Conservation (phyloP, 2,888 invertebrate genomes). For the Melangyna quadrimaculata region DNA sequence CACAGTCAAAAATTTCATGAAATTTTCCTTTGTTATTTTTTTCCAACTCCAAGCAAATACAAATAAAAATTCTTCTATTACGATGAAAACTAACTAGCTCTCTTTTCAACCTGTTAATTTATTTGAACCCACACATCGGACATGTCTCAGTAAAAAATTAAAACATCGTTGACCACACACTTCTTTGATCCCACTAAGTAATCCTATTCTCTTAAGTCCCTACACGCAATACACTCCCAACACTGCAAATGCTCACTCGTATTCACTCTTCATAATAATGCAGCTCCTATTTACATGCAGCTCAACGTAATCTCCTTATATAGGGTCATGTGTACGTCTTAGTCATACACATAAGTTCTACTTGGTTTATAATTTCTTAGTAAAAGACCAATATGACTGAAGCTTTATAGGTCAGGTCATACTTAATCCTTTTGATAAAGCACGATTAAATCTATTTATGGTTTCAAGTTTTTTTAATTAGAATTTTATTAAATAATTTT, state of each 20-base stretch:
- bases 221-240: not conserved
- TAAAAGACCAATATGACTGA: not conserved
- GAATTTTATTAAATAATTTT: constrained; percentile 59
- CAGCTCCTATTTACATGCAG: constrained; percentile 5
- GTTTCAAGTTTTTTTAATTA: not conserved
- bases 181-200: too few relatives aligned
- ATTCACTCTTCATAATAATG: not conserved
- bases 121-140: not conserved
- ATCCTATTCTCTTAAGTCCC: not conserved
- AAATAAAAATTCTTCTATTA: not conserved
- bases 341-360: not conserved
- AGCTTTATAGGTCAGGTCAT: constrained; percentile 9
- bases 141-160: constrained; percentile 13
- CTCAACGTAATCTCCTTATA: constrained; percentile 18
- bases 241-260: not conserved
- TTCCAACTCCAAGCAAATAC: not conserved
- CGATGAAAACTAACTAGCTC: not conserved
- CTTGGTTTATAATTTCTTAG: not conserved
- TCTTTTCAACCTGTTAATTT: not conserved
- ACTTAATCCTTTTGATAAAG: not conserved
- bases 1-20: not conserved
- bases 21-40: not conserved
- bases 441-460: not conserved
- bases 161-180: constrained; percentile 1
- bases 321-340: not conserved